Evolutionary conservation across 2,888 invertebrate genomes (phyloP).

Genomic region (Lasiommata megera): DNA sequence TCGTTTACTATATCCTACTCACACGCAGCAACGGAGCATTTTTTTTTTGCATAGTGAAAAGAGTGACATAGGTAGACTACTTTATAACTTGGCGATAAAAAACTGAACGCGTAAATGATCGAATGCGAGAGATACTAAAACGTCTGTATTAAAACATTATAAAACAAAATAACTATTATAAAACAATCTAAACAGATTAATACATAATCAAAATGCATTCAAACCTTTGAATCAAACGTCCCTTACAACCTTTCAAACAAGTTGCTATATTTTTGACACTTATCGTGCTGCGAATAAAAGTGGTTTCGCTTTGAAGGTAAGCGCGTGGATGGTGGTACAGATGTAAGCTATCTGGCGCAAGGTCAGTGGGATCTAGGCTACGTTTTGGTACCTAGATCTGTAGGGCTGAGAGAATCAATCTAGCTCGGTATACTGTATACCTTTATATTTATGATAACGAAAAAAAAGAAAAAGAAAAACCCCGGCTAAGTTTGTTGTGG

Average conservation of each 20-base stretch:
- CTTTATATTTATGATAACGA: too few relatives aligned
- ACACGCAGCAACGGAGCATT: too few relatives aligned
- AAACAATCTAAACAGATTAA: slow-evolving; percentile 15
- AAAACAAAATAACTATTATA: neutral
- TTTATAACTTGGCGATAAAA: too few relatives aligned
- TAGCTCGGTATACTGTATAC: neutral
- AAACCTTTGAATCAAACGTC: slow-evolving; percentile 3
- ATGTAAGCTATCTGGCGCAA: slow-evolving; percentile 38
- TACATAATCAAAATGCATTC: slow-evolving; percentile 16
- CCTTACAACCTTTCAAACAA: neutral
- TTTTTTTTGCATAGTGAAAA: too few relatives aligned
- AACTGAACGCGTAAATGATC: too few relatives aligned
- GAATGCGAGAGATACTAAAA: neutral
- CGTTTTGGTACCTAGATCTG: slow-evolving; percentile 28
- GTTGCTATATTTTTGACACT: neutral
- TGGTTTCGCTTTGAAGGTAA: slow-evolving; percentile 4
- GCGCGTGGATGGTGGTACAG: slow-evolving; percentile 16
- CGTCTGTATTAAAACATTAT: neutral
- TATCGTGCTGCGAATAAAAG: neutral
- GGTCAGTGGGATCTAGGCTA: slow-evolving; percentile 44
- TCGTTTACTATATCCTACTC: too few relatives aligned
- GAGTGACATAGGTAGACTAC: too few relatives aligned
- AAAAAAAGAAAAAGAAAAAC: too few relatives aligned
- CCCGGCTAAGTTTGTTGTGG: too few relatives aligned
- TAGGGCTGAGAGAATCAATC: slow-evolving; percentile 18